These are phyloP conservation scores for Esox niger DNA, from an alignment of 2,113 vertebrate species.

Conservation along the genomic window DNA sequence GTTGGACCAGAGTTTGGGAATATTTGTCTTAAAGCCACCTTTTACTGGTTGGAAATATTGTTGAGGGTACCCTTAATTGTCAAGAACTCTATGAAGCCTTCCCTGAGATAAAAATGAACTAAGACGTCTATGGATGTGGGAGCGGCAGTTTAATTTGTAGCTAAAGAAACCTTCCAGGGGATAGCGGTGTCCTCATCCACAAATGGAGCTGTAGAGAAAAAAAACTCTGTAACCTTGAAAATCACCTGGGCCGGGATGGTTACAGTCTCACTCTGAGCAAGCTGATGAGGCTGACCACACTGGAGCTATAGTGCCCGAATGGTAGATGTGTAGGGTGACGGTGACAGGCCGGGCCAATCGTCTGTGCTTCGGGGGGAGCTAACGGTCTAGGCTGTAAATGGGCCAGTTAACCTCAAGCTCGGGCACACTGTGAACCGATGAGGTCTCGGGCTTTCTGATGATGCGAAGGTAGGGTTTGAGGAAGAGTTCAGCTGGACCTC, in stretches of 20 bases:
- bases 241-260: not conserved
- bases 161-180: not conserved
- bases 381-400: too few species aligned
- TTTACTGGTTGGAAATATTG: too few species aligned
- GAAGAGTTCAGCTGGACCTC: too few species aligned
- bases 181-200: not conserved
- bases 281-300: conserved; percentile 40
- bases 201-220: not conserved
- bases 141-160: not conserved
- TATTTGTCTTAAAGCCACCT: too few species aligned
- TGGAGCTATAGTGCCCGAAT: conserved; percentile 29
- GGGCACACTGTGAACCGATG: too few species aligned
- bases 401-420: too few species aligned
- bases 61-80: too few species aligned
- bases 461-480: too few species aligned
- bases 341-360: conserved; percentile 7
- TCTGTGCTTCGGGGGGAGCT: conserved; percentile 6
- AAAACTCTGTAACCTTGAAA: not conserved
- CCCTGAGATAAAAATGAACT: too few species aligned
- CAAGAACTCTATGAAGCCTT: too few species aligned
- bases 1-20: too few species aligned
- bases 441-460: too few species aligned
- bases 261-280: conserved; percentile 35
- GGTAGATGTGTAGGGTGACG: conserved; percentile 12
- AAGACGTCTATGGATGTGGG: not conserved